Base-by-base conservation (phyloP, 2,797 vertebrate species). In the Psittacula echo region DNA sequence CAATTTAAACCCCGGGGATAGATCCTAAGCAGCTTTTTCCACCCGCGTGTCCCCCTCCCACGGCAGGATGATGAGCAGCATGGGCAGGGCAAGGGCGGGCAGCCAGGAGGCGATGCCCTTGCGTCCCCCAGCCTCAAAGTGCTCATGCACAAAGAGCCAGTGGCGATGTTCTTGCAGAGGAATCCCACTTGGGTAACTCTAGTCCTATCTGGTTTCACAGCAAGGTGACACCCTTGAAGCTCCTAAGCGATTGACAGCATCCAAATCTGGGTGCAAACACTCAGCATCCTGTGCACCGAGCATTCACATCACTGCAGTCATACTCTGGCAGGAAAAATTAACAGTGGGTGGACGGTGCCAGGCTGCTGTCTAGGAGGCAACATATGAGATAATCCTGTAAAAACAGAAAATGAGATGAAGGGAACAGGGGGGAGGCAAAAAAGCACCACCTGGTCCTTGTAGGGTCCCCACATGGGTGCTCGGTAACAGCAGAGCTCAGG, bases 11-110 rank as follows among this genome's bases (percentile, higher is more conserved):
- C 91, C 73, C 3, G 3, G 67, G 89, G 95, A 94, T 8, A 86
- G 96, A 96, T 88, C 86, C 89, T 94, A 95, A 94, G 95, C 92
- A 82, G 95, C 93, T 90, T 93, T 94, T 89, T 92, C 67, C 73
- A 86, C 70, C 88, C 53, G 2, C 54, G 3, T 29, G 42, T 90
- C 44, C 89, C 79, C 48, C 86, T 92, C 85, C 91, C 6, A 1
- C 0, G 0, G 89, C 73, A 70, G 56, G 65, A 90, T 81, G 94
- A 94, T 64, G 77, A 61, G 73, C 74, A 85, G 58, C 67, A 79
- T 2, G 8, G 70, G 42, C 39, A 30, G 72, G 71, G 51, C 56
- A 66, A 91, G 85, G 50, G 89, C 3, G 0, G 48, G 77, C 71
- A 78, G 53, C 4, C 3, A 87, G 45, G 21, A 73, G 41, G 50